A percentile compares a stretch with the other conserved stretches of the same genome.
These are phyloP conservation scores for Drosophila eohydei DNA, from an alignment of 2,888 invertebrate species.

Conservation along the genomic window DNA sequence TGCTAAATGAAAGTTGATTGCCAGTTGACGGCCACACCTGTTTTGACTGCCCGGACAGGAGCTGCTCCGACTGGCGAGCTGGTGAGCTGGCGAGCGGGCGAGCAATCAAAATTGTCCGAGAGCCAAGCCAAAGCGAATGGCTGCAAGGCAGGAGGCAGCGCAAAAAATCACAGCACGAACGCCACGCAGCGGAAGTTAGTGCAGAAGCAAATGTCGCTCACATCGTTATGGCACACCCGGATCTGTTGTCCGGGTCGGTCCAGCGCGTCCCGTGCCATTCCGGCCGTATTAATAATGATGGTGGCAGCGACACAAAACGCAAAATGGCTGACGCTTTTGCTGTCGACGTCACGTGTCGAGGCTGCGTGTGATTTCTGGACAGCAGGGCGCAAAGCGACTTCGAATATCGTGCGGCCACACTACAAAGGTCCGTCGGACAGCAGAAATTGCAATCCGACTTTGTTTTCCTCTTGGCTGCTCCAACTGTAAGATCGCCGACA, in stretches of 20 bases:
- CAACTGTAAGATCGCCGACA: conserved; percentile 30
- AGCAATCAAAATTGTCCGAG: conserved; percentile 71
- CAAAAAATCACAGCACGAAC: conserved; percentile 62
- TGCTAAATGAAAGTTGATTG: conserved; percentile 85
- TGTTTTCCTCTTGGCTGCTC: conserved; percentile 3
- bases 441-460: conserved; percentile 28
- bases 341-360: conserved; percentile 66
- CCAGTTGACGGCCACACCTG: conserved; percentile 79
- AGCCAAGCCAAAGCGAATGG: conserved; percentile 37
- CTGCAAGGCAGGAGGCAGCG: conserved; percentile 3
- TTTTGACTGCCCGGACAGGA: conserved; percentile 36
- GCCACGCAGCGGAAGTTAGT: conserved; percentile 70
- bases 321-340: conserved; percentile 64
- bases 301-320: conserved; percentile 64
- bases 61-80: conserved; percentile 11
- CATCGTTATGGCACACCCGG: conserved; percentile 23
- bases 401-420: conserved; percentile 32
- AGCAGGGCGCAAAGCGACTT: conserved; percentile 51
- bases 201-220: conserved; percentile 55
- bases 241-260: conserved; percentile 4
- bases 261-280: conserved; percentile 11
- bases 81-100: neutral
- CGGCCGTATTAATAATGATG: conserved; percentile 75
- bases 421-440: conserved; percentile 6
- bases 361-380: conserved; percentile 70